Evolutionary conservation across 37 sponge, comb jelly and placozoan species (phyloP).

Genomic region (Haliclona indistincta): DNA sequence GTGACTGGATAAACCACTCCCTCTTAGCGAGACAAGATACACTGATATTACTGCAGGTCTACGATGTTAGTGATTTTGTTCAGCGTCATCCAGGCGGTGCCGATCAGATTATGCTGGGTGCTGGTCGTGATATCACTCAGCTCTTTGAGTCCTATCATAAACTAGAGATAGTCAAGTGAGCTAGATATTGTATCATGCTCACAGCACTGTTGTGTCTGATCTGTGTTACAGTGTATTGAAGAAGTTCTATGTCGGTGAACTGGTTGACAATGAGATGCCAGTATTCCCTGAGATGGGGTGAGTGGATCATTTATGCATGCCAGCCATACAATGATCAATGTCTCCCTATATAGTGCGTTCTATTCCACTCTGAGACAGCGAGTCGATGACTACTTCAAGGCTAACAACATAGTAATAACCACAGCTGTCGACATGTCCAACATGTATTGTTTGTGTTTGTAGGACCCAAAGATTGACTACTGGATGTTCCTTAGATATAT

Average conservation of each 20-base stretch:
- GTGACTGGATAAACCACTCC: constrained; percentile 12
- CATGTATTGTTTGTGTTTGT: neutral
- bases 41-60: constrained; percentile 61
- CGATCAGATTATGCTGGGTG: constrained; percentile 90
- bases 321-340: neutral
- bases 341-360: constrained; percentile 60
- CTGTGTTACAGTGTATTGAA: constrained; percentile 74
- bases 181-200: neutral
- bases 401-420: constrained; percentile 76
- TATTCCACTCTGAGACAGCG: constrained; percentile 69
- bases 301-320: neutral
- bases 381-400: constrained; percentile 84
- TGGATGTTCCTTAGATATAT: constrained; percentile 89
- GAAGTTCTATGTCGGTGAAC: constrained; percentile 90
- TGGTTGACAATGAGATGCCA: constrained; percentile 85
- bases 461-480: constrained; percentile 87
- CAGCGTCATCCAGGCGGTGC: constrained; percentile 91
- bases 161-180: constrained; percentile 66
- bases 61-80: constrained; percentile 86
- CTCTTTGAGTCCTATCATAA: constrained; percentile 94
- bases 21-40: neutral
- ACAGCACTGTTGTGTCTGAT: neutral
- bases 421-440: neutral
- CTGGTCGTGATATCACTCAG: constrained; percentile 87
- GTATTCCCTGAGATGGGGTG: constrained; percentile 88